A percentile compares a stretch with the other conserved stretches of the same genome.
Evolutionary conservation across 2,888 invertebrate species (phyloP).

Genomic region (Spialia ferax): DNA sequence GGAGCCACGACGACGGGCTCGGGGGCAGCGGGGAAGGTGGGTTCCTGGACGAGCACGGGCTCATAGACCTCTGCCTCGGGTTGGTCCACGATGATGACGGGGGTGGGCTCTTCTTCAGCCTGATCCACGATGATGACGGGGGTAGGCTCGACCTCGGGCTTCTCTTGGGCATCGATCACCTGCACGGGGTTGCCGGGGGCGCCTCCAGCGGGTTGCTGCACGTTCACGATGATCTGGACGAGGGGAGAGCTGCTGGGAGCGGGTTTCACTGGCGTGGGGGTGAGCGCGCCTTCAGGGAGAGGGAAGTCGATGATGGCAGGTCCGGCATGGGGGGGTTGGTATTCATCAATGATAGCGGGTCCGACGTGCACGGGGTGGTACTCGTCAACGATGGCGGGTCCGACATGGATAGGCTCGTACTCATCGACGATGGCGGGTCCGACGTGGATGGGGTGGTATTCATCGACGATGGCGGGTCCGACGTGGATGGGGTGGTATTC

Average conservation of each 20-base stretch:
- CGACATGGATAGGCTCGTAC: no score
- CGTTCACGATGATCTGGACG: conserved; percentile 51
- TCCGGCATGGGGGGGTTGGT: conserved; percentile 30
- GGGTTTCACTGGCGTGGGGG: conserved; percentile 28
- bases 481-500: conserved; percentile 40
- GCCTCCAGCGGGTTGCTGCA: conserved; percentile 31
- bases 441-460: background rate
- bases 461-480: conserved; percentile 2
- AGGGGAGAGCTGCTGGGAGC: conserved; percentile 46
- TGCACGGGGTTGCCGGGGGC: conserved; percentile 35
- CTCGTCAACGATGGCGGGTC: conserved; percentile 6
- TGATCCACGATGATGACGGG: conserved; percentile 43
- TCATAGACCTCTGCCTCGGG: conserved; percentile 41
- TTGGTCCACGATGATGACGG: conserved; percentile 41
- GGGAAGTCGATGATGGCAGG: conserved; percentile 44
- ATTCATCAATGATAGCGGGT: no score
- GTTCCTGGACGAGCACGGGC: conserved; percentile 38
- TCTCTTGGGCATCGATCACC: conserved; percentile 36
- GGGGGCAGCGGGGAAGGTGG: conserved; percentile 12
- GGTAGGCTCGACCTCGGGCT: conserved; percentile 39
- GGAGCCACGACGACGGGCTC: conserved; percentile 43
- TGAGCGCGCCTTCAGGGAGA: conserved; percentile 5
- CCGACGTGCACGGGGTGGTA: conserved; percentile 46
- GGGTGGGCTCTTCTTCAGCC: conserved; percentile 45
- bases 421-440: conserved; percentile 14